Base-by-base conservation (phyloP, 2,113 vertebrate species). In the Periophthalmodon schlosseri region DNA sequence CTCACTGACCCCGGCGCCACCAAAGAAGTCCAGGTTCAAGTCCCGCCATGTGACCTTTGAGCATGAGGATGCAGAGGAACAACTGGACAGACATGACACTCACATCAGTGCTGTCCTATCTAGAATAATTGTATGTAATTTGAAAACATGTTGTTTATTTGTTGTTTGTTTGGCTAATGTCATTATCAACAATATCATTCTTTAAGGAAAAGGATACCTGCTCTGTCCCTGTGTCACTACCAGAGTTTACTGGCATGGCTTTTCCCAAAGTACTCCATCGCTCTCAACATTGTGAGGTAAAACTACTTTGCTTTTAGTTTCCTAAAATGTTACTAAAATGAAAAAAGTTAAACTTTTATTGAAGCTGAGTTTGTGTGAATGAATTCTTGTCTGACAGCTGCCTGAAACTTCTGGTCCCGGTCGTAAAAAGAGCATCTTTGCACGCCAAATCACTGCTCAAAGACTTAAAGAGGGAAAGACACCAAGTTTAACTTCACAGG, bases 31-130 rank as follows among this genome's bases (percentile, higher is more conserved):
- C 50, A 95, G 92, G 66, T 88, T 94, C 68, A 96, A 94, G 90
- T 90, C 75, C 21, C 78, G 85, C 15, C 69, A 5, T 52, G 91
- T 95, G 21, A 91, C 67, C 67, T 96, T 96, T 34, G 93, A 95
- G 50, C 90, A 94, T 75, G 95, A 96, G 70, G 95, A 97, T 84
- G 83, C 94, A 1, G 96, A 92, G 44, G 93, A 95, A 68, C 91
- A 81, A 58, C 77, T 99, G 78, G 95, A 95, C 72, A 91, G 61
- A 70, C 94, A 95, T 0, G 97, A 99, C 87, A 88, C 77, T 60
- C 97, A 99, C 75, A 93, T 99, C 91, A 99, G 95, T 71, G 95
- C 96, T 18, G 95, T 99, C 73, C 93, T 99, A 75, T 96, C 94
- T 69, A 96, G 92, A 90, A 99, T 99, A 57, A 92, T 98, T 87